phyloP scores from a whole-genome alignment of 30 jellyfish, hydroid and myxozoan species.

The Phacellophora camtschatica region DNA sequence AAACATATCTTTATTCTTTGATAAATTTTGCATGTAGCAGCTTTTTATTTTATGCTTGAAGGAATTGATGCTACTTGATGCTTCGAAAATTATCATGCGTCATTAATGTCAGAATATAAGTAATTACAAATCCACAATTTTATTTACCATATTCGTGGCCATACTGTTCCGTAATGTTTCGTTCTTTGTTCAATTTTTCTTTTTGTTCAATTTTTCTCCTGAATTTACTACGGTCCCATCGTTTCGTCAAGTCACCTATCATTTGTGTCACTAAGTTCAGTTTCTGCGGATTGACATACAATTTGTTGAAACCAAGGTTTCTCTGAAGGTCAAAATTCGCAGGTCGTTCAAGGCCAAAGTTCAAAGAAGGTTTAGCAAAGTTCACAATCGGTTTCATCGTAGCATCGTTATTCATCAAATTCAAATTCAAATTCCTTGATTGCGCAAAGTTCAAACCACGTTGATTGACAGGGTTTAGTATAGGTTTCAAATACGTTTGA shows the following conservation, averaged over 20 bases:
- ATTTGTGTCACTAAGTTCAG: background rate
- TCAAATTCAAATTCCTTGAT: background rate
- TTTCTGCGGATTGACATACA: background rate
- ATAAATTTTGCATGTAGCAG: no score
- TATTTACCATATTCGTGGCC: conserved; percentile 24
- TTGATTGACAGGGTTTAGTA: background rate
- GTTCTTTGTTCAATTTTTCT: background rate
- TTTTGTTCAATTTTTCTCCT: no score
- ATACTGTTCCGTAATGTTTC: conserved; percentile 18
- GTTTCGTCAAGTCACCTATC: conserved; percentile 17
- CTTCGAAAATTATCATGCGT: background rate
- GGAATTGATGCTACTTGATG: no score
- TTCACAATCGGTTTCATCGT: background rate
- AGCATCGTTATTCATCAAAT: background rate
- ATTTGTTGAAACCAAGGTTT: background rate
- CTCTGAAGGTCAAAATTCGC: background rate
- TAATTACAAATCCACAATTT: background rate
- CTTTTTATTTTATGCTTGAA: no score
- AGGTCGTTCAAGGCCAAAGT: background rate
- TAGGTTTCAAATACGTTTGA: background rate
- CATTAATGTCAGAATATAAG: background rate
- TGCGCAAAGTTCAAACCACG: background rate
- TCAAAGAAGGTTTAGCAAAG: background rate
- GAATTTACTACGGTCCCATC: conserved; percentile 49
- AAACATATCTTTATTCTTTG: no score